Base-by-base conservation (phyloP, 2,888 invertebrate species). In the Salpingus planirostris region DNA sequence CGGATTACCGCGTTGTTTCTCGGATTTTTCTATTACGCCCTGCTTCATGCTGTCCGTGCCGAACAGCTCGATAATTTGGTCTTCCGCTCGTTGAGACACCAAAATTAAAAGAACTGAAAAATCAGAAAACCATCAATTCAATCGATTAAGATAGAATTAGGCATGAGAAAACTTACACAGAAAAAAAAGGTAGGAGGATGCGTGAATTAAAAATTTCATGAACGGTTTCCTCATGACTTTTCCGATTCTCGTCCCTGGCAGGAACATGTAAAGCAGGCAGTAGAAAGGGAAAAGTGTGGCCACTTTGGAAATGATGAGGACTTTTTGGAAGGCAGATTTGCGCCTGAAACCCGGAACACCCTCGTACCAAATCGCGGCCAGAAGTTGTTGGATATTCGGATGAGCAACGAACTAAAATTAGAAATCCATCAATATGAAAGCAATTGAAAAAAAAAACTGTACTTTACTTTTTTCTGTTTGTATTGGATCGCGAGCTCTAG, bases 171-270 rank as follows among this genome's bases (percentile, higher is more conserved):
- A 79, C 87, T 82, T 66, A 95, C 95, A 71, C 40, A 96, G 70
- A 63, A 95, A 96, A 67, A 90, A 89, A 44, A 93, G 67, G 60
- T 96, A 96, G 8, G 93, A 91, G 0, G 92, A 84, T 4, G 91
- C 91, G 57, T 95, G 93, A 31, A 90, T 84, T 54, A 96, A 76
- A 62, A 96, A 96, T 67, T 95, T 95, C 82, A 96, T 90, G 60
- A 95, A 95, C 0, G 96, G 95, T 60, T 90, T 89, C 46, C 89
- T 74, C 78, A 93, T 82, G 14, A 93, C 72, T 49, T 76, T 78
- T 0, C 91, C 92, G 4, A 78, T 76, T 3, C 70, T 67, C 27
- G 87, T 85, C 54, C 82, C 80, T 0, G 95, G 95, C 0, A 84
- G 80, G 7, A 90, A 54, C 73, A 91, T 82, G 59, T 95, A 95